Evolutionary conservation across 53 echinoderm and acorn worm genomes (phyloP), one percentile per base, ranked within the genome.

Genomic region (Mesocentrotus franciscanus): DNA sequence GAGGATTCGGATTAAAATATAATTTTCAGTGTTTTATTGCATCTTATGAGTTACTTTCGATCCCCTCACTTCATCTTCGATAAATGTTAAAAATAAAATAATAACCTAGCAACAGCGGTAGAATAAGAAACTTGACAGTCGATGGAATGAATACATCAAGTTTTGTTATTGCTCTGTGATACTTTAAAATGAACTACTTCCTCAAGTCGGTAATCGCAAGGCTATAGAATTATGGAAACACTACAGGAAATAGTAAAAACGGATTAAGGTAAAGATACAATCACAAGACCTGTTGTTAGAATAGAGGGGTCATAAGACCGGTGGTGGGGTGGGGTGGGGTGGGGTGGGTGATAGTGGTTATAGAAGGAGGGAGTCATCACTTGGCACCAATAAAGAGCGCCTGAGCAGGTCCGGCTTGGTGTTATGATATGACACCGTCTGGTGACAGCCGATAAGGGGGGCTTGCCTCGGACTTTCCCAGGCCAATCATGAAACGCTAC

Each of bases 321-420:
- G 62, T 60, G 92, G 57, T 74, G 27, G 72, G 90, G 72, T 30
- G 74, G 36, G 74, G 29, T 14, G 55, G 56, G 74, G 92, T 74
- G 95, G 61, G 95, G 95, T 58, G 34, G 34, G 35, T 85, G 87
- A 18, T 9, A 89, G 92, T 33, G 78, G 60, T 55, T n/a, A 56
- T 59, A 55, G 64, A 62, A 17, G 83, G 94, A 81, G 95, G 87
- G 71, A 95, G 92, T 92, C 92, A 92, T 95, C 96, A 71, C 60
- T 94, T 95, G 20, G 34, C 91, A 91, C 91, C 91, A 56, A 91
- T 36, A 66, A 66, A 64, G 64, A 24, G 64, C 91, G 22, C 33
- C 8, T 36, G n/a, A 36, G 12, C 57, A 58, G 87, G n/a, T 58
- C 56, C 57, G 87, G 57, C n/a, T 58, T 8, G 15, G 87, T 87